A percentile compares a stretch with the other conserved stretches of the same genome.
phyloP scores from a whole-genome alignment of 2,113 vertebrate species.

The Brienomyrus brachyistius region DNA sequence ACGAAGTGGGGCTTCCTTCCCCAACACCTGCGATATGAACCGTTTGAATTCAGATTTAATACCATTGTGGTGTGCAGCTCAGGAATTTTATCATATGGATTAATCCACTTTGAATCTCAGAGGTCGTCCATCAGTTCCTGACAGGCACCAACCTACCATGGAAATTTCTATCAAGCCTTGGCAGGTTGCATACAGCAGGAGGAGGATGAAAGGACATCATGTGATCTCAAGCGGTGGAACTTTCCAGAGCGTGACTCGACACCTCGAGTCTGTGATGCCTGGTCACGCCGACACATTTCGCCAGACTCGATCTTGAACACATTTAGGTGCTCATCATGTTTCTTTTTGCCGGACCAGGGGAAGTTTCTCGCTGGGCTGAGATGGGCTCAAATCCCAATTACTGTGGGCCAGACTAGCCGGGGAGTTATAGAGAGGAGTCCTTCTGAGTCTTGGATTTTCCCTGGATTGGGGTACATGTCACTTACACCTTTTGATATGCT shows the following conservation, averaged over 20 bases:
- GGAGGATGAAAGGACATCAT: background rate
- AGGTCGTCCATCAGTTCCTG: background rate
- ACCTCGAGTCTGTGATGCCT: background rate
- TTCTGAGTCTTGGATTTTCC: background rate
- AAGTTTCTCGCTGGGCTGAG: background rate
- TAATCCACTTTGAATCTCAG: background rate
- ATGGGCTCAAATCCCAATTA: background rate
- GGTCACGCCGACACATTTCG: background rate
- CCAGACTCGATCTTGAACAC: background rate
- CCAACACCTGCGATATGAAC: background rate
- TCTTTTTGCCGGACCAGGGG: background rate
- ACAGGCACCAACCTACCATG: background rate
- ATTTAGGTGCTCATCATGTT: background rate
- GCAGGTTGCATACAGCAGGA: background rate
- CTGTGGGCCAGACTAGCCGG: background rate
- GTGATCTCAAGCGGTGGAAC: background rate
- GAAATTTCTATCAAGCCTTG: background rate
- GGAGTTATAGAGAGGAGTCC: background rate
- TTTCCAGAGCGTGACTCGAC: background rate
- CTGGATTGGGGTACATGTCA: background rate
- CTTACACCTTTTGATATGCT: background rate
- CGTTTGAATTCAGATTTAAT: background rate
- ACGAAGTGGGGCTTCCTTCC: background rate
- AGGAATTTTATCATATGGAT: background rate
- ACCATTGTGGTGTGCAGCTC: background rate